Evolutionary conservation across 2,797 vertebrate genomes (phyloP), one percentile per base, ranked within the genome.

Genomic region (Tarsius wallacei): DNA sequence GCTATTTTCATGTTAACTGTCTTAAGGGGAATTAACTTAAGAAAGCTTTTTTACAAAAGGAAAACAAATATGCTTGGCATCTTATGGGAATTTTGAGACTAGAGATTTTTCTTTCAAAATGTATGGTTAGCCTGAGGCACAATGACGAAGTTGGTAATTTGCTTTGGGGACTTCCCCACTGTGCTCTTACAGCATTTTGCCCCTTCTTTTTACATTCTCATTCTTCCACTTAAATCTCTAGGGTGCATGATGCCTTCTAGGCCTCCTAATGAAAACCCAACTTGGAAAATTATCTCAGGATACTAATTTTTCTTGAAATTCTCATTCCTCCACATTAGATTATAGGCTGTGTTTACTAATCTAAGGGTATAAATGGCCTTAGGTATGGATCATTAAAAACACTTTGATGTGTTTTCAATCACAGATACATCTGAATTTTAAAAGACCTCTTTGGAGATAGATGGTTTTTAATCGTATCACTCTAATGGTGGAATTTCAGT

Each of bases 41-140:
- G 36, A 81, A 90, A 17, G 11, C 17, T n/a, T 33, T 64, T 51
- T 89, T 81, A 47, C 2, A 36, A 86, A 78, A 66, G 2, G 7
- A 59, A 90, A 93, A 84, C 47, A 90, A 96, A 90, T 73, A 73
- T 13, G 2, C 33, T 57, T 51, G 80, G 47, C 31, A 53, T 64
- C 53, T 78, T 70, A 21, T 80, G 28, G 47, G 64, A 9, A 47
- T 74, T 87, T 92, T 59, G 77, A 83, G 76, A 97, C 11, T 55
- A 17, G 16, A 1, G 3, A 78, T 70, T 93, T 83, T 96, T 87
- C 78, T 93, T 95, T 93, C 68, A 68, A 57, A 94, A 80, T 90
- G 24, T 51, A 31, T 87, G 24, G 4, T 55, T 94, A 68, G 21
- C 33, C 21, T 83, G 15, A 49, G 42, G 63, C 24, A 89, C 96